Evolutionary conservation across 2,888 invertebrate genomes (phyloP).

Genomic region (Dromius quadrimaculatus): DNA sequence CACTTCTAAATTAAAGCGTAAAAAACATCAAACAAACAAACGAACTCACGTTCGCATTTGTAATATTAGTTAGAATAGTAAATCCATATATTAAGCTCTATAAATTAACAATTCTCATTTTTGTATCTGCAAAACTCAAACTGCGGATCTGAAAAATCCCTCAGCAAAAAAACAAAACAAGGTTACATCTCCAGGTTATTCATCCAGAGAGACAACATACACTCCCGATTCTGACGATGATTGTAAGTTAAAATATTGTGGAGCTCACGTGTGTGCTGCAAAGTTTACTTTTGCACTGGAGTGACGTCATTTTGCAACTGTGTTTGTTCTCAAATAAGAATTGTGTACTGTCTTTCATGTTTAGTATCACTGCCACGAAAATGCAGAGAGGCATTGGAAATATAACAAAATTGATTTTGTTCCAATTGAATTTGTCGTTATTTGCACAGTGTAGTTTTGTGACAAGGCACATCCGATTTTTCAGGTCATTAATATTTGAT

Average conservation of each 20-base stretch:
- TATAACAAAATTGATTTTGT: too few species aligned
- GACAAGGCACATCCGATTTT: not conserved
- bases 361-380: not conserved
- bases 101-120: too few species aligned
- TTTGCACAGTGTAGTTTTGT: slow-evolving; percentile 14
- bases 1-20: too few species aligned
- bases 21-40: too few species aligned
- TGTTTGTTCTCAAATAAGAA: not conserved
- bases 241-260: slow-evolving; percentile 21
- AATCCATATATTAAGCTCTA: too few species aligned
- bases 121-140: too few species aligned
- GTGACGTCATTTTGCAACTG: slow-evolving; percentile 32
- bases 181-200: not conserved
- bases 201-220: not conserved
- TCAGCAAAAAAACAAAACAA: not conserved
- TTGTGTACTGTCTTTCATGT: not conserved
- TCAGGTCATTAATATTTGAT: too few species aligned
- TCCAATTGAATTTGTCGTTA: not conserved
- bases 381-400: not conserved
- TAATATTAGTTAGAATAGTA: too few species aligned
- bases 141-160: too few species aligned
- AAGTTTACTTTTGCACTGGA: slow-evolving; percentile 9
- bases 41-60: too few species aligned
- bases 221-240: slow-evolving; percentile 36
- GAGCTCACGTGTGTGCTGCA: not conserved